Conservation (phyloP, 1,140 invertebrate species). For the Heliconius nattereri region DNA sequence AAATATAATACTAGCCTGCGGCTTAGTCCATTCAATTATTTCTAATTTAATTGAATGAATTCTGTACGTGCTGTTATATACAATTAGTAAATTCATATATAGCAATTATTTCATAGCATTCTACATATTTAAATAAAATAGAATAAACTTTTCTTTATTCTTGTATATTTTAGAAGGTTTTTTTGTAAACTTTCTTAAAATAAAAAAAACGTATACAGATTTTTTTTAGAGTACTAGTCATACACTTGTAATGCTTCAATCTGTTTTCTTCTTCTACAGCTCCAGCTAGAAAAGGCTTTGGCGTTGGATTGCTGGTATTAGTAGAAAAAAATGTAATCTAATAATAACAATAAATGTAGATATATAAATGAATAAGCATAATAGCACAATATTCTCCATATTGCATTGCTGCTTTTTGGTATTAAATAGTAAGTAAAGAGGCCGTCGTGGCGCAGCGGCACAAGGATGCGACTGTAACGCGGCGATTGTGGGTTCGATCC, state of each 20-base stretch:
- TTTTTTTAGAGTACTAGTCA: not conserved
- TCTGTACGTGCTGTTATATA: too few relatives aligned
- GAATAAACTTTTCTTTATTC: not conserved
- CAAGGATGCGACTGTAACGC: too few relatives aligned
- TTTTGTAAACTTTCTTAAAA: not conserved
- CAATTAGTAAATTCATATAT: too few relatives aligned
- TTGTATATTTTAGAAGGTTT: not conserved
- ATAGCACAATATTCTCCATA: not conserved
- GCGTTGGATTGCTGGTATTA: not conserved
- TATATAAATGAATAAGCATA: not conserved
- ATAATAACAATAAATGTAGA: not conserved
- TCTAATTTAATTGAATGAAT: too few relatives aligned
- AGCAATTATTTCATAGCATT: too few relatives aligned
- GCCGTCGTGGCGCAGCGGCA: too few relatives aligned
- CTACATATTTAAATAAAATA: too few relatives aligned
- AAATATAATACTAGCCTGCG: too few relatives aligned
- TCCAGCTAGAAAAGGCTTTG: not conserved
- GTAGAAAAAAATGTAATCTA: not conserved
- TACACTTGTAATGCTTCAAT: not conserved
- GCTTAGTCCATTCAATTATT: too few relatives aligned
- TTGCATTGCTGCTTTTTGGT: not conserved
- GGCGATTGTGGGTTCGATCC: too few relatives aligned
- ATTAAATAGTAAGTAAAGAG: too few relatives aligned
- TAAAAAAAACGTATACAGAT: not conserved
- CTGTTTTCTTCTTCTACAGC: too few relatives aligned